Evolutionary conservation across 2,797 vertebrate species (phyloP).

Genomic region (Hylomyscus alleni): DNA sequence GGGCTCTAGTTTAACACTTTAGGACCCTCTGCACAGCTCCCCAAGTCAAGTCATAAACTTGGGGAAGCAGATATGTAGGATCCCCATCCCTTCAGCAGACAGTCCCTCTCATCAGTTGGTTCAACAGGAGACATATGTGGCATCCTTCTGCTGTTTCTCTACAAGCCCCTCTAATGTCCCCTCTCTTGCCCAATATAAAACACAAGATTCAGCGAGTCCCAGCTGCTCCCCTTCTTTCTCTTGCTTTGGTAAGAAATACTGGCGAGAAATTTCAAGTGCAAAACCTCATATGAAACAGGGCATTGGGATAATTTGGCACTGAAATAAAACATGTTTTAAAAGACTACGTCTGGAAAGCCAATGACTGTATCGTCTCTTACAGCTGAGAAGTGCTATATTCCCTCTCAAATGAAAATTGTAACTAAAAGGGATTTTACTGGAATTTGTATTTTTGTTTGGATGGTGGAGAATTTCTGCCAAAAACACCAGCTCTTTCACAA

Average conservation of each 20-base stretch:
- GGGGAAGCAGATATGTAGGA: not conserved
- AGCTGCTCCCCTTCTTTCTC: constrained; percentile 37
- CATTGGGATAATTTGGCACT: not conserved
- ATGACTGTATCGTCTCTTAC: constrained; percentile 41
- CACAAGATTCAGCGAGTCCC: not conserved
- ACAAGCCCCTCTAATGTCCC: not conserved
- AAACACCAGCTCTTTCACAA: not conserved
- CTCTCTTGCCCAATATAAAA: constrained; percentile 27
- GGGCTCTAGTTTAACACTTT: not conserved
- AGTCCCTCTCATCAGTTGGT: not conserved
- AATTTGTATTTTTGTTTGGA: constrained; percentile 22
- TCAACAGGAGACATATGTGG: not conserved
- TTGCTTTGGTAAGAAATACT: constrained; percentile 68
- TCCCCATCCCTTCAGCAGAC: not conserved
- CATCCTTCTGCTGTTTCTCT: constrained; percentile 3
- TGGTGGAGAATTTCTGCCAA: not conserved
- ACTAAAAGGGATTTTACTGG: constrained; percentile 30
- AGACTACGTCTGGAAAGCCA: constrained; percentile 26
- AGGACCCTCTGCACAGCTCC: not conserved
- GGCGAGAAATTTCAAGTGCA: constrained; percentile 43
- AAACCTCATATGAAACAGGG: constrained; percentile 53
- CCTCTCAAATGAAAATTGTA: constrained; percentile 54
- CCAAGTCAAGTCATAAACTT: not conserved
- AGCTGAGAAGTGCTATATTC: not conserved
- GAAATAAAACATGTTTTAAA: constrained; percentile 62